These are phyloP conservation scores for Caenorhabditis inopinata DNA, from an alignment of 1,140 invertebrate genomes.

Conservation along the genomic window DNA sequence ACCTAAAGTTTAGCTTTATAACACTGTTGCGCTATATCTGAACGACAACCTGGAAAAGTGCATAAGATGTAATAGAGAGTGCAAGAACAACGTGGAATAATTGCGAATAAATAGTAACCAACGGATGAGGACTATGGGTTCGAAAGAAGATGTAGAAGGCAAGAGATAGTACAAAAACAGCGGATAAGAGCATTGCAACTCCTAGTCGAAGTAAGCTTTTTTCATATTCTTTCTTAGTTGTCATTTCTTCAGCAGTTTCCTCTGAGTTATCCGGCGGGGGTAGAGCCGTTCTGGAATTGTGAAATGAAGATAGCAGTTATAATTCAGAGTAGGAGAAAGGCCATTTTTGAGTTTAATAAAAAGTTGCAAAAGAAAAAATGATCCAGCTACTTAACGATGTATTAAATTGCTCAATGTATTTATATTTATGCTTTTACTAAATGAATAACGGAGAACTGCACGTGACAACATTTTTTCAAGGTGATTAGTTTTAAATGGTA, in stretches of 20 bases:
- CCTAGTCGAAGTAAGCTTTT: neutral
- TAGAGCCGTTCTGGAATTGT: neutral
- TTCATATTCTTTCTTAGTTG: neutral
- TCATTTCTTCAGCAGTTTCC: neutral
- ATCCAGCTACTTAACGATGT: too few species aligned
- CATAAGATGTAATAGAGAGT: neutral
- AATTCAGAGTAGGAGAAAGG: too few species aligned
- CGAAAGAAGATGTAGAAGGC: conserved; percentile 19
- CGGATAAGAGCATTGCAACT: neutral
- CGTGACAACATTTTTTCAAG: too few species aligned
- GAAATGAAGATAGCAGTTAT: too few species aligned
- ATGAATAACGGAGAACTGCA: too few species aligned
- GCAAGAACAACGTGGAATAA: neutral
- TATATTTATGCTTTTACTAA: too few species aligned
- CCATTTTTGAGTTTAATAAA: too few species aligned
- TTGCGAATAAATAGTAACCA: conserved; percentile 14
- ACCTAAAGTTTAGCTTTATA: neutral
- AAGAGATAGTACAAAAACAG: neutral
- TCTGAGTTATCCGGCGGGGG: neutral
- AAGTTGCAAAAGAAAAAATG: too few species aligned
- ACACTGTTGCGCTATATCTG: neutral
- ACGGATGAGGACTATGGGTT: neutral
- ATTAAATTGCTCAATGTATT: too few species aligned
- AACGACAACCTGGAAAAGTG: neutral
- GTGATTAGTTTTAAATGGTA: too few species aligned